Conservation (phyloP, 2,113 vertebrate species). For the Atractosteus spatula region DNA sequence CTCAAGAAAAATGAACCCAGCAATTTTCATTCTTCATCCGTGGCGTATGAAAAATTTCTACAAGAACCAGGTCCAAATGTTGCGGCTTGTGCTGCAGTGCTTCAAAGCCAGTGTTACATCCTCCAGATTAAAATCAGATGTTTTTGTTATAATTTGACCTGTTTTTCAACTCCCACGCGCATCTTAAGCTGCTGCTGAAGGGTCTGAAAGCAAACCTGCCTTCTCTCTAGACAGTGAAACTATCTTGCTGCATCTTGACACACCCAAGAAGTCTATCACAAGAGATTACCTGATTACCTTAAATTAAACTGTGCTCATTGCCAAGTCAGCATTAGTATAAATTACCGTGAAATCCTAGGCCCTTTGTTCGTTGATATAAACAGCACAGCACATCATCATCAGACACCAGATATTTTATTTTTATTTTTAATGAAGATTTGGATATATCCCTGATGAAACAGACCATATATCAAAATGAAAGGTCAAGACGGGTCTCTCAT, state of each 20-base stretch:
- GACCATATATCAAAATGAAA: neutral
- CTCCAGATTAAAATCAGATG: slow-evolving; percentile 27
- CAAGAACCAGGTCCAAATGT: slow-evolving; percentile 6
- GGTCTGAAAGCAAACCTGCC: neutral
- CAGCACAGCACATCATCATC: slow-evolving; percentile 1
- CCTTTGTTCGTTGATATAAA: slow-evolving; percentile 8
- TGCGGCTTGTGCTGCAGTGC: slow-evolving; percentile 1
- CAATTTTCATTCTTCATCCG: slow-evolving; percentile 13
- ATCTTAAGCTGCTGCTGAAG: neutral
- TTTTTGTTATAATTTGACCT: slow-evolving; percentile 17
- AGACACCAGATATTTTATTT: slow-evolving; percentile 1
- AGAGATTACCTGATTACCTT: slow-evolving; percentile 6
- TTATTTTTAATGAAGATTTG: slow-evolving; percentile 1
- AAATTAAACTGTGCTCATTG: neutral
- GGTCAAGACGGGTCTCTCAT: neutral
- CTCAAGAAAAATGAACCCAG: slow-evolving; percentile 11
- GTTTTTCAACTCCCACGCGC: slow-evolving; percentile 22
- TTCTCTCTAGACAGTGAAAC: neutral
- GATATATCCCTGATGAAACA: neutral
- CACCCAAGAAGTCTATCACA: neutral
- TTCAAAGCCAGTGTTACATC: slow-evolving; percentile 22
- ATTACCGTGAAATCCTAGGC: neutral
- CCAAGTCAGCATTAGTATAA: slow-evolving; percentile 4
- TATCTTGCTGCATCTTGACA: neutral
- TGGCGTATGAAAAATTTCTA: slow-evolving; percentile 12